These are phyloP conservation scores for Oegoconia quadripuncta DNA, from an alignment of 2,888 invertebrate species.

Conservation along the genomic window DNA sequence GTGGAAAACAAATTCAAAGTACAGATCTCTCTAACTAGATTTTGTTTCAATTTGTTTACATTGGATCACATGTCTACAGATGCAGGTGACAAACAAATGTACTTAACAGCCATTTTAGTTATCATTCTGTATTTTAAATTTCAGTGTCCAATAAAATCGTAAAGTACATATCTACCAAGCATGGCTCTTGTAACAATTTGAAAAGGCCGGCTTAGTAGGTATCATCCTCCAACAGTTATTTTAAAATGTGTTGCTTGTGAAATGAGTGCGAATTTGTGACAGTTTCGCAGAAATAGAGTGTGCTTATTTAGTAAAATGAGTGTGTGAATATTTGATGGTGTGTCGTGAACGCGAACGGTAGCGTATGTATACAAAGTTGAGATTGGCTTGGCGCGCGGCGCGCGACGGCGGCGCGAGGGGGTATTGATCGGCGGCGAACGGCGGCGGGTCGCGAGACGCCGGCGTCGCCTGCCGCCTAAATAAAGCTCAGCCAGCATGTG, in stretches of 20 bases:
- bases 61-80: slow-evolving; percentile 57
- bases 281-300: slow-evolving; percentile 24
- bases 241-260: slow-evolving; percentile 7
- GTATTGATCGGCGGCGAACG: slow-evolving; percentile 76
- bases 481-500: slow-evolving; percentile 75
- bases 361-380: slow-evolving; percentile 66
- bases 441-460: slow-evolving; percentile 69
- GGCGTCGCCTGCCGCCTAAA: slow-evolving; percentile 75
- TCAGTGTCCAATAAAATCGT: too few species aligned
- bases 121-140: too few species aligned
- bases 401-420: slow-evolving; percentile 76
- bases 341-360: slow-evolving; percentile 65
- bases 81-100: slow-evolving; percentile 14
- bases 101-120: too few species aligned
- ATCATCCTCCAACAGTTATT: slow-evolving; percentile 1
- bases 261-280: slow-evolving; percentile 11
- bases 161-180: too few species aligned
- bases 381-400: slow-evolving; percentile 59
- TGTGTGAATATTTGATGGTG: slow-evolving; percentile 76
- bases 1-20: too few species aligned
- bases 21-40: too few species aligned
- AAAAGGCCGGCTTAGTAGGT: slow-evolving; percentile 4
- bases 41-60: slow-evolving; percentile 67
- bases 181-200: too few species aligned
- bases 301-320: slow-evolving; percentile 63